These are phyloP conservation scores for Ischnus inquisitorius DNA, from an alignment of 2,888 invertebrate species.

Conservation along the genomic window DNA sequence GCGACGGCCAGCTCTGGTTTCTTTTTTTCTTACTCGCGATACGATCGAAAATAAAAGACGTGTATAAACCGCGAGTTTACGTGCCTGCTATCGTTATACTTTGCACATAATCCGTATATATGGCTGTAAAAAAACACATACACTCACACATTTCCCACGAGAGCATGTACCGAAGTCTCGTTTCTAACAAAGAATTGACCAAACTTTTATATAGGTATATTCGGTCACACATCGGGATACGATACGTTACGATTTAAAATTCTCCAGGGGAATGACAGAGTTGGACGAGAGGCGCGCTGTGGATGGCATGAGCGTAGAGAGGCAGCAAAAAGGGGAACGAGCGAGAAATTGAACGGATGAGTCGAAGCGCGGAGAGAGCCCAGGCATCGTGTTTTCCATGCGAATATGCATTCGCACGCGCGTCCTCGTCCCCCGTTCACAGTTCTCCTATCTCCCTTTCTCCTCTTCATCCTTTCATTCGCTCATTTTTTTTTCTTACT, in stretches of 20 bases:
- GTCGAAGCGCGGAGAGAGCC: constrained; percentile 50
- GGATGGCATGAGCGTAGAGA: not conserved
- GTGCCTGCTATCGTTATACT: not conserved
- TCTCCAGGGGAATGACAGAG: constrained; percentile 45
- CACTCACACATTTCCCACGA: not conserved
- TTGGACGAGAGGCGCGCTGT: constrained; percentile 17
- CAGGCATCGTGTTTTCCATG: constrained; percentile 68
- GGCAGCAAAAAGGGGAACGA: constrained; percentile 34
- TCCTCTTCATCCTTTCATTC: constrained; percentile 28
- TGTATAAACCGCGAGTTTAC: not conserved
- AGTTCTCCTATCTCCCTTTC: constrained; percentile 30
- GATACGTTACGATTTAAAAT: constrained; percentile 50
- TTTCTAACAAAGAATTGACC: constrained; percentile 38
- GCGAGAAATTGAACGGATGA: constrained; percentile 62
- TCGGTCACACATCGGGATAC: constrained; percentile 3
- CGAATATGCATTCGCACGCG: constrained; percentile 69
- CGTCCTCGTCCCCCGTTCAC: constrained; percentile 51
- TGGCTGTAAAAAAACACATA: not conserved
- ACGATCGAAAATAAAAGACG: constrained; percentile 2
- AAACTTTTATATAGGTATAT: not conserved
- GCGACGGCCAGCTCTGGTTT: too few species aligned
- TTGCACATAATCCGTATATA: not conserved
- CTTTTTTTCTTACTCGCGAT: not conserved
- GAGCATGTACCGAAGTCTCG: not conserved
- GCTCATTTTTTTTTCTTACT: not conserved